A percentile compares a stretch with the other conserved stretches of the same genome.
These are phyloP conservation scores for Gopherus evgoodei DNA, from an alignment of 2,113 vertebrate species.

Conservation along the genomic window DNA sequence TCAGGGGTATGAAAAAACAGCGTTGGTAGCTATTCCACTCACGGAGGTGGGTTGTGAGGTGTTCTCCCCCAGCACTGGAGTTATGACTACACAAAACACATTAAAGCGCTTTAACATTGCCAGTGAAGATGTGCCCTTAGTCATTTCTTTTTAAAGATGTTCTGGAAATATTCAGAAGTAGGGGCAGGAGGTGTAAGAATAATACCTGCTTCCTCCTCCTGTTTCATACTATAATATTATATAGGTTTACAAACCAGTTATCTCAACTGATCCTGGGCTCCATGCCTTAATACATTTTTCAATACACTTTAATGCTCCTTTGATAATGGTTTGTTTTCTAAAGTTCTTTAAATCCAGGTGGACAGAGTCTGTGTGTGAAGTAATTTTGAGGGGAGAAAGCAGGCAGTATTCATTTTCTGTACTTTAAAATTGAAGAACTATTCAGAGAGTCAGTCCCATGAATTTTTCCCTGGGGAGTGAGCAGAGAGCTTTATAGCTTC, in stretches of 20 bases:
- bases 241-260: neutral
- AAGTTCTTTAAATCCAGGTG: neutral
- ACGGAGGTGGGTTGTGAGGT: no score
- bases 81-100: no score
- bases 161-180: neutral
- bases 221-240: neutral
- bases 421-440: neutral
- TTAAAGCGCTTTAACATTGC: no score
- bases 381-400: neutral
- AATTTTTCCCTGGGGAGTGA: neutral
- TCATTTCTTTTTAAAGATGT: neutral
- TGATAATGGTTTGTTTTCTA: neutral
- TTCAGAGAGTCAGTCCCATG: neutral
- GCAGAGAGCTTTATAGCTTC: neutral
- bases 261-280: neutral
- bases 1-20: no score
- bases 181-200: neutral
- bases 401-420: neutral
- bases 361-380: neutral
- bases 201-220: neutral
- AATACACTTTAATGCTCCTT: neutral
- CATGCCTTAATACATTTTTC: neutral
- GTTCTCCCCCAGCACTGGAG: no score
- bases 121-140: no score
- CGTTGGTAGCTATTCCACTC: no score